These are phyloP conservation scores for Scolopax bukidnonensis DNA, from an alignment of 2,797 vertebrate genomes.

Conservation along the genomic window DNA sequence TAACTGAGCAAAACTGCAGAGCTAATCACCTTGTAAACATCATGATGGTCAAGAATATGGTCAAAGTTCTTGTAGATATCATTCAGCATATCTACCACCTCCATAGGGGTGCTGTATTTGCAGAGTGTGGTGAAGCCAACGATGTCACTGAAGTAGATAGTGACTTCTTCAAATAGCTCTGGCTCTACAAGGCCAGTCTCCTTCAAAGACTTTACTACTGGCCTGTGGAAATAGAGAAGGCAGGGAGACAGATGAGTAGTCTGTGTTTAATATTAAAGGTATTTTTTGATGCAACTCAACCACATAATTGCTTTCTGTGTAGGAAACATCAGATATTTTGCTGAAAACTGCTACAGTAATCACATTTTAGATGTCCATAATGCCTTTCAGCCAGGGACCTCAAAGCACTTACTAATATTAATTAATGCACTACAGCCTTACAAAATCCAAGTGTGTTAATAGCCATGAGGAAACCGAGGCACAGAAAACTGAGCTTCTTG, in stretches of 20 bases:
- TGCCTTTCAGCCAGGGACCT: neutral
- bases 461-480: neutral
- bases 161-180: conserved; percentile 95
- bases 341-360: conserved; percentile 1
- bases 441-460: conserved; percentile 4
- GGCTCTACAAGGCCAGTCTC: conserved; percentile 92
- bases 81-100: conserved; percentile 98
- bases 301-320: neutral
- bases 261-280: neutral
- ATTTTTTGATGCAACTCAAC: conserved; percentile 8
- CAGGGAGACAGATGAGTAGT: neutral
- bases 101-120: conserved; percentile 97
- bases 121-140: conserved; percentile 97
- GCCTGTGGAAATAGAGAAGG: conserved; percentile 75
- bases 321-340: neutral
- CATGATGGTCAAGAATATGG: conserved; percentile 93
- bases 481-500: neutral
- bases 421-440: neutral
- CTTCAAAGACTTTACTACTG: conserved; percentile 95
- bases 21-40: conserved; percentile 93
- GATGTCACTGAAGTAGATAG: conserved; percentile 97
- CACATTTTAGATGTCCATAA: neutral
- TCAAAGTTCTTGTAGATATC: conserved; percentile 98
- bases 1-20: neutral
- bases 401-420: neutral